Evolutionary conservation across 2,113 vertebrate genomes (phyloP), one percentile per base, ranked within the genome.

Genomic region (Probosciger aterrimus): DNA sequence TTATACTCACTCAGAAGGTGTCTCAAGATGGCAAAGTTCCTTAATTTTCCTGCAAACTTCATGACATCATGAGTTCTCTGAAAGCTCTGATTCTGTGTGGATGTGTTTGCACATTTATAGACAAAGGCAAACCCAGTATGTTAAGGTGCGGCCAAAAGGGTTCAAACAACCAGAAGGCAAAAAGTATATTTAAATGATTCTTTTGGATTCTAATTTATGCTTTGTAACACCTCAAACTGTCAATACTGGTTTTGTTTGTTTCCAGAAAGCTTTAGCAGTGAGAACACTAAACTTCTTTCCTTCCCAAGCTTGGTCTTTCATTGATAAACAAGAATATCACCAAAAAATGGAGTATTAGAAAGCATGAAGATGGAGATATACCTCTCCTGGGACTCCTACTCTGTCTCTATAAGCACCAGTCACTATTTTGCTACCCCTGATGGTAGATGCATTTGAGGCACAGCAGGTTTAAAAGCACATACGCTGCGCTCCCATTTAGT

Each of bases 191-290:
- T 94, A 90, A 81, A 97, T 94, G 18, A 81, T 83, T 93, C 49
- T 86, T 95, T 75, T 81, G 76, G 71, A 95, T 90, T 92, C 92
- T 95, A 96, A 94, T 93, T 82, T 92, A 94, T 86, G 78, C 87
- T 95, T 92, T 81, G 53, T 86, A 86, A 96, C 70, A 73, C 64
- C 85, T 78, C 44, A 49, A 92, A 92, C 93, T 55, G 71, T 94
- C 92, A 81, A 31, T 92, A 94, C 92, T 91, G 80, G 94, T 95
- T 95, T 76, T 84, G 91, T 93, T 90, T 84, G 95, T 84, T 97
- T 73, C 52, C 37, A 73, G 76, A 92, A 94, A 90, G 80, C 62
- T 84, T 82, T 1, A 8, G 12, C 80, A 96, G 92, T 88, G 92
- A 93, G 92, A 96, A 96, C 60, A 24, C 25, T 22, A 31, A 82